These are phyloP conservation scores for Hycleus cichorii DNA, from an alignment of 1,140 invertebrate species.

Conservation along the genomic window DNA sequence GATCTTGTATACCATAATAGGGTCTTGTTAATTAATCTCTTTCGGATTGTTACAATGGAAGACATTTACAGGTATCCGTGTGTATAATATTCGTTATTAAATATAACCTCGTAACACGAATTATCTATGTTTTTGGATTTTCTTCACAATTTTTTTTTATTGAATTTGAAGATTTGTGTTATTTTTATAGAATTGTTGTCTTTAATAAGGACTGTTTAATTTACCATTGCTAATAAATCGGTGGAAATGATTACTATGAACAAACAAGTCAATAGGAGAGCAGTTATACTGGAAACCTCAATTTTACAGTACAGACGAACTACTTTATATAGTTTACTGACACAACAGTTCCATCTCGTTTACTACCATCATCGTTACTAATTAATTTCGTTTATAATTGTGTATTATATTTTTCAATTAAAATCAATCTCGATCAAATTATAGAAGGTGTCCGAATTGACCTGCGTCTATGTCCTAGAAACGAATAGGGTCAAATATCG, in stretches of 20 bases:
- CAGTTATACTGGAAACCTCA: constrained; percentile 14
- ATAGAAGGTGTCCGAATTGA: constrained; percentile 9
- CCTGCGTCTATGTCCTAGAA: constrained; percentile 3
- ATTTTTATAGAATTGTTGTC: neutral
- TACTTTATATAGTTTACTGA: constrained; percentile 13
- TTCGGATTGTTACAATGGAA: no score
- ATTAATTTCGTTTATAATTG: neutral
- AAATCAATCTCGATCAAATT: constrained; percentile 4
- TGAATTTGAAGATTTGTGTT: no score
- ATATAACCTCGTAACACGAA: no score
- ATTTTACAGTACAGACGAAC: constrained; percentile 7
- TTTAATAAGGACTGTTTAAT: constrained; percentile 6
- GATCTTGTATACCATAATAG: no score
- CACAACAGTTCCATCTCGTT: constrained; percentile 7
- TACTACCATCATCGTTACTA: neutral
- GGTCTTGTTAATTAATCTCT: no score
- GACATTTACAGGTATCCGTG: no score
- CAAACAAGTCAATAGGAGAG: constrained; percentile 15
- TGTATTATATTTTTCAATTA: no score
- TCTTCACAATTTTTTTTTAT: no score
- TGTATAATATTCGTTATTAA: no score
- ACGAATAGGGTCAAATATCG: constrained; percentile 12
- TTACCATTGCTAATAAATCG: constrained; percentile 8
- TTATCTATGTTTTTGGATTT: no score
- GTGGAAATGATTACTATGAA: constrained; percentile 9